These are phyloP conservation scores for Drosophila emarginata DNA, from an alignment of 2,888 invertebrate genomes.

Conservation along the genomic window DNA sequence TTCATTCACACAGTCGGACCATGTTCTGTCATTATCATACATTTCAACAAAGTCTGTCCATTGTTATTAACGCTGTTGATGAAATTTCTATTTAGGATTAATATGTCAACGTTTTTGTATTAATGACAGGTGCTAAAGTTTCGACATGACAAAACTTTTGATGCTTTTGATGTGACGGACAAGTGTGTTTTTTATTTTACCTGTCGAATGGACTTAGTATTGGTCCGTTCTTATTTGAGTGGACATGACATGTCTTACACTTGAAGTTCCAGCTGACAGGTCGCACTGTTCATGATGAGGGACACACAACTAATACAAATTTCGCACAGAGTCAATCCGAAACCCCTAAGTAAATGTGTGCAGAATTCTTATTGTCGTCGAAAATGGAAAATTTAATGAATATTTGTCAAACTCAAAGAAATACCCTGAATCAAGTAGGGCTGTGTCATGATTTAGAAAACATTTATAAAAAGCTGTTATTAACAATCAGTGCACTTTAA, in stretches of 20 bases:
- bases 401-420: too few relatives aligned
- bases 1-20: background rate
- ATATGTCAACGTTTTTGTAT: constrained; percentile 69
- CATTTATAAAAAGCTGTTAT: too few relatives aligned
- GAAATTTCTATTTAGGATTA: constrained; percentile 76
- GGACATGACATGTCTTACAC: constrained; percentile 73
- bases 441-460: too few relatives aligned
- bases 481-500: too few relatives aligned
- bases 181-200: constrained; percentile 45
- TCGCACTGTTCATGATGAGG: constrained; percentile 68
- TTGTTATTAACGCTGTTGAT: constrained; percentile 46
- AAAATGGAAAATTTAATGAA: constrained; percentile 22
- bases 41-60: background rate
- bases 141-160: constrained; percentile 73
- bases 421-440: too few relatives aligned
- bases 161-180: constrained; percentile 74
- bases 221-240: constrained; percentile 40
- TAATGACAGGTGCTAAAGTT: constrained; percentile 69
- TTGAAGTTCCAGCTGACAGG: constrained; percentile 66
- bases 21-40: background rate
- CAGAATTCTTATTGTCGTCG: constrained; percentile 50
- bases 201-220: background rate
- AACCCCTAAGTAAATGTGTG: constrained; percentile 26
- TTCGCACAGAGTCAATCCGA: constrained; percentile 12
- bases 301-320: constrained; percentile 17